These are phyloP conservation scores for Montipora capitata DNA, from an alignment of 92 coral and sea anemone genomes.

Conservation along the genomic window DNA sequence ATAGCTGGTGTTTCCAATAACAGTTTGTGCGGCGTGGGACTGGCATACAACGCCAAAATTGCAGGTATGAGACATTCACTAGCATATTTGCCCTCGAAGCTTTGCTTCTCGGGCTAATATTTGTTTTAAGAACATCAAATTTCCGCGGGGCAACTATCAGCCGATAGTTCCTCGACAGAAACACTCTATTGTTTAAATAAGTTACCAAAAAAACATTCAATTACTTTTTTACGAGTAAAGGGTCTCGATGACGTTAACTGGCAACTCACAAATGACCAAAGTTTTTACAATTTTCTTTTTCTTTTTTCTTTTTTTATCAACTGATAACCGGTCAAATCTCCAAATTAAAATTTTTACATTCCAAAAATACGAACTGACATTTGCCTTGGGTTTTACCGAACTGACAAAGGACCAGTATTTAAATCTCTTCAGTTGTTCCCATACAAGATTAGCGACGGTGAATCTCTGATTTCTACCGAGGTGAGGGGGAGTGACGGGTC, in stretches of 20 bases:
- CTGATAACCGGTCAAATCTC: neutral
- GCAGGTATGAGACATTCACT: conserved; percentile 20
- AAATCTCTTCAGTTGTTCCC: neutral
- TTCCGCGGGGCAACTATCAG: too few relatives aligned
- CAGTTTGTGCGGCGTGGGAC: conserved; percentile 34
- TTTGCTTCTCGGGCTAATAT: too few relatives aligned
- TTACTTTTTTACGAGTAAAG: neutral
- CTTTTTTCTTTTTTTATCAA: neutral
- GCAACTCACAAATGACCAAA: neutral
- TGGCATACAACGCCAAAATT: conserved; percentile 50
- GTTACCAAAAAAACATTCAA: neutral
- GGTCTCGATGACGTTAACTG: neutral
- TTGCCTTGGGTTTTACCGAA: neutral
- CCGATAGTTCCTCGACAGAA: too few relatives aligned
- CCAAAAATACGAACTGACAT: neutral
- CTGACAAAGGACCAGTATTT: neutral
- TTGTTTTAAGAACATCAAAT: too few relatives aligned
- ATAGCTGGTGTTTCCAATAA: conserved; percentile 36
- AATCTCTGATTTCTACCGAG: too few relatives aligned
- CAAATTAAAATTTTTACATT: too few relatives aligned
- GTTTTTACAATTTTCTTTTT: neutral
- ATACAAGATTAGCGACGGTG: too few relatives aligned
- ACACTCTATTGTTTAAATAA: too few relatives aligned
- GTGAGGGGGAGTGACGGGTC: too few relatives aligned
- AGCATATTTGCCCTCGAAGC: too few relatives aligned